Base-by-base conservation (phyloP, 2,113 vertebrate species). In the Lasiurus borealis region DNA sequence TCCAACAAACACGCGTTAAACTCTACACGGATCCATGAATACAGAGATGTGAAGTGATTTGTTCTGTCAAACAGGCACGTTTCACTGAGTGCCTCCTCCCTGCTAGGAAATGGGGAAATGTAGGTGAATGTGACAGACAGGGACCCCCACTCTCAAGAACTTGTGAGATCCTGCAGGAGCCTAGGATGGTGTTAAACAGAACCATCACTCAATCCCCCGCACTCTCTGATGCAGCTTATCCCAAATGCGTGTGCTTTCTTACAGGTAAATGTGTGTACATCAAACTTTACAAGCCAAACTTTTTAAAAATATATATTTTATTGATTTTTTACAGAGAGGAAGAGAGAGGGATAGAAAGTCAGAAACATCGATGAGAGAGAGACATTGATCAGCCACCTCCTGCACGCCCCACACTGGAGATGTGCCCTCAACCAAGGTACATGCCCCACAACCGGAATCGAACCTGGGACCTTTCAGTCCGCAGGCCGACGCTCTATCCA, bases 181-280 rank as follows among this genome's bases (percentile, higher is more conserved):
- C 40, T 27, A 44, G 98, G 95, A 44, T 98, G 99, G 31, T 99
- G 98, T 95, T 98, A 98, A 98, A 52, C 84, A 7, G 98, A 99
- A 5, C 94, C 98, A 0, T 88, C 91, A 1, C 99, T 99, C 98
- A 99, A 99, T 97, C 98, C 99, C 36, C 95, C 82, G 1, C 95
- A 95, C 64, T 95, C 97, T 29, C 95, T 99, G 95, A 89, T 98
- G 31, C 98, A 98, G 85, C 98, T 99, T 0, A 94, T 99, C 14
- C 13, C 97, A 98, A 66, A 99, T 98, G 0, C 98, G 40, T 7
- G 98, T 96, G 77, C 98, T 64, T 64, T 29, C 27, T 29, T 29
- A 64, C 98, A 99, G 99, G 99, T 99, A 93, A 95, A 1, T 12
- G 9, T 8, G 59, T 66, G 4, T 27, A 9, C 10, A 44, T 92